Evolutionary conservation across 1,140 invertebrate genomes (phyloP).

Genomic region (Bombus pyrosoma): DNA sequence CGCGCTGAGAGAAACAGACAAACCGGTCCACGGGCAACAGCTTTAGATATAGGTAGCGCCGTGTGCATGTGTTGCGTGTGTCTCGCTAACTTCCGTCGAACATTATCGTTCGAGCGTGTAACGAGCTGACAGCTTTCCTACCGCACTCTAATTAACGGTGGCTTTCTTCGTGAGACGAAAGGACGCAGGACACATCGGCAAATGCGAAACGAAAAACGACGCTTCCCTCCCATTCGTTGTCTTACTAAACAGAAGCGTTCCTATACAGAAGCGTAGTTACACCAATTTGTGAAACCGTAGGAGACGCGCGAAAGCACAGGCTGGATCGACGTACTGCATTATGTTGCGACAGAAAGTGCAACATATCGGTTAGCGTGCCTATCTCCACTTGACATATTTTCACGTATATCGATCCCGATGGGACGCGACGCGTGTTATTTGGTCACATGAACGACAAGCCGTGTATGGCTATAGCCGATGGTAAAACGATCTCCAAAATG

Average conservation of each 20-base stretch:
- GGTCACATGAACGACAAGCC: background rate
- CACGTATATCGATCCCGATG: slow-evolving; percentile 1
- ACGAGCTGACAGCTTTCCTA: slow-evolving; percentile 58
- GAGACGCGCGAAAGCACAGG: background rate
- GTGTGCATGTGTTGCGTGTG: slow-evolving; percentile 5
- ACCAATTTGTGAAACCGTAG: background rate
- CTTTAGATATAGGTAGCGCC: slow-evolving; percentile 32
- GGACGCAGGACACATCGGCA: background rate
- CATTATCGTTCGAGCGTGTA: slow-evolving; percentile 60
- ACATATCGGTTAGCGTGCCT: slow-evolving; percentile 33
- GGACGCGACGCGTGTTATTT: background rate
- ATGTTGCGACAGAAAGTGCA: slow-evolving; percentile 46
- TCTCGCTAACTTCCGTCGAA: slow-evolving; percentile 52
- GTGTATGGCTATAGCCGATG: too few species aligned
- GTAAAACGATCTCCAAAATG: background rate
- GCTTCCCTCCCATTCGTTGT: background rate
- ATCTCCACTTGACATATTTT: slow-evolving; percentile 38
- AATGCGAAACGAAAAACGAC: slow-evolving; percentile 28
- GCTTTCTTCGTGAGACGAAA: slow-evolving; percentile 39
- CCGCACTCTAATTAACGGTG: slow-evolving; percentile 54
- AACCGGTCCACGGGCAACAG: slow-evolving; percentile 55
- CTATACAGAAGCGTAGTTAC: background rate
- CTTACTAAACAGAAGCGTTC: too few species aligned
- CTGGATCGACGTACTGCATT: slow-evolving; percentile 6
- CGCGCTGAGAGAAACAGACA: slow-evolving; percentile 41